Base-by-base conservation (phyloP, 2,888 invertebrate species). In the Dyspetes luteomarginatus region DNA sequence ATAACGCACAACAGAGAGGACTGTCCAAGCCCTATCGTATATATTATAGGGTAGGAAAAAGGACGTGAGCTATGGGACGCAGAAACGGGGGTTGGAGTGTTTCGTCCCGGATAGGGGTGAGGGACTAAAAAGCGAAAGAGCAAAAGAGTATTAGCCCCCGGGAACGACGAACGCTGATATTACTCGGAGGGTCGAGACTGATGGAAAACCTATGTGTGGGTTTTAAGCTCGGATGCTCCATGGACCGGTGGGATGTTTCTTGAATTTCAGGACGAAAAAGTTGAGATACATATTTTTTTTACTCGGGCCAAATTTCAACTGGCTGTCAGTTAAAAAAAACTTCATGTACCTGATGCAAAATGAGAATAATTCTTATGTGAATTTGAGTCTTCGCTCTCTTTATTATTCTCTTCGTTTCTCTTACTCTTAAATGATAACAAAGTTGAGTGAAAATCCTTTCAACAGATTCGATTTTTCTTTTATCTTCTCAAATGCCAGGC, bases 41-140 rank as follows among this genome's bases (percentile, higher is more conserved):
- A 75, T 30, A 69, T 75, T 43, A 41, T 30, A 43, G 60, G 60
- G 67, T 60, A 30, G 79, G n/a, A 69, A 74, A 73, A 79, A 80
- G 67, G 52, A 69, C 43, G 52, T 4, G 72, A 62, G 64, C 36
- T 36, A 67, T 26, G 19, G 15, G 5, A 36, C 45, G 15, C 28
- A 17, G n/a, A 50, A 45, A 41, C 28, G 43, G 43, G 65, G 71
- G 50, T 72, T n/a, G 19, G 52, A 41, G 43, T 28, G 50, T 60
- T 41, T 65, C 45, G 41, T 64, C 17, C 58, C 43, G 28, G 22
- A 69, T 50, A 43, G 28, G 68, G 60, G 52, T 30, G 76, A 80
- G 71, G 60, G 75, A 60, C 76, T 67, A 75, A 76, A 80, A 76
- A 76, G 80, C 75, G 56, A 76, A 71, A 80, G 80, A 80, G 78